These are phyloP conservation scores for Patella vulgata DNA, from an alignment of 1,140 invertebrate genomes.

Conservation along the genomic window DNA sequence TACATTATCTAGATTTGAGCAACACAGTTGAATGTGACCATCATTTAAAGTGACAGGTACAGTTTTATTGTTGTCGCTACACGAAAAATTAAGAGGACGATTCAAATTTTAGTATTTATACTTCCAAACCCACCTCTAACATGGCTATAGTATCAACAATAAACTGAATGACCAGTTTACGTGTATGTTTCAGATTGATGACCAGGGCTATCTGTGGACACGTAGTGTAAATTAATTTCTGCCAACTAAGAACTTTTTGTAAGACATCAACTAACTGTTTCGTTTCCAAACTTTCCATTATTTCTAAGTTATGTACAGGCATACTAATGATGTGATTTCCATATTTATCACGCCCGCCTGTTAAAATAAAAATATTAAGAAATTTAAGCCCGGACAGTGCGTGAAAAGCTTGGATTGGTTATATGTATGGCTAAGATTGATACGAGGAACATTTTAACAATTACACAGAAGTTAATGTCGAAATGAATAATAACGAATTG, in stretches of 20 bases:
- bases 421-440: too few species aligned
- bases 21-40: too few species aligned
- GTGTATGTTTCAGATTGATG: slow-evolving; percentile 17
- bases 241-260: slow-evolving; percentile 9
- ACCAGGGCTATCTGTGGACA: slow-evolving; percentile 5
- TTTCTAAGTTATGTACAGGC: background rate
- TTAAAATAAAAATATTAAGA: background rate
- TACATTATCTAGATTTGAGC: too few species aligned
- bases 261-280: slow-evolving; percentile 1
- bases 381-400: too few species aligned
- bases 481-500: too few species aligned
- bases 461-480: too few species aligned
- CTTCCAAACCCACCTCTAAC: slow-evolving; percentile 12
- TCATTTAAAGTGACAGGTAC: too few species aligned
- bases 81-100: too few species aligned
- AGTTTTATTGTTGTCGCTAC: too few species aligned
- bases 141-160: slow-evolving; percentile 21
- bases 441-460: too few species aligned
- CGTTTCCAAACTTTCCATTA: background rate
- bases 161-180: slow-evolving; percentile 17
- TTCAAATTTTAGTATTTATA: too few species aligned
- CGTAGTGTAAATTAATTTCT: background rate
- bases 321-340: slow-evolving; percentile 11
- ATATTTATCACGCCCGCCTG: slow-evolving; percentile 10
- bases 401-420: too few species aligned